Conservation (phyloP, 2,888 invertebrate genomes). For the Yponomeuta malinellus region DNA sequence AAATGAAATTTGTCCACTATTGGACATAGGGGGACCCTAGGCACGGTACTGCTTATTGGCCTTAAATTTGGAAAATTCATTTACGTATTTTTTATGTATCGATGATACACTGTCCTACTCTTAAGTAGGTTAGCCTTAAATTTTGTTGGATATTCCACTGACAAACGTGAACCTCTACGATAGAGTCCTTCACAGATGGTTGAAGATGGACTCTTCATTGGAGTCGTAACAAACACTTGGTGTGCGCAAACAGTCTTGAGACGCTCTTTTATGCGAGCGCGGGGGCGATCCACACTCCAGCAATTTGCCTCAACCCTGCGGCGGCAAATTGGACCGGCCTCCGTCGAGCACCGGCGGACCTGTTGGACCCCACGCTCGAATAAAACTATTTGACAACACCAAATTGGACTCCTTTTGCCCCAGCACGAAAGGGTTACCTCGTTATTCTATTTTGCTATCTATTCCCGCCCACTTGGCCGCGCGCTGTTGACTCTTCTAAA, state of each 20-base stretch:
- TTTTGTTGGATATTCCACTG: too few species aligned
- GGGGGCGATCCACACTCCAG: not conserved
- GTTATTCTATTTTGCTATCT: conserved; percentile 11
- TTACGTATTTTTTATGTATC: too few species aligned
- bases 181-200: too few species aligned
- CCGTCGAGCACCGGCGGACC: conserved; percentile 2
- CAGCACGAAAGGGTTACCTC: conserved; percentile 9
- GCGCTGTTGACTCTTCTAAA: not conserved
- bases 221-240: not conserved
- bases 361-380: conserved; percentile 11
- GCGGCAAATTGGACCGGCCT: not conserved
- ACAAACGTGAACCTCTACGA: too few species aligned
- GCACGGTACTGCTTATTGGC: too few species aligned
- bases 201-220: too few species aligned
- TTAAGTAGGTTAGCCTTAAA: too few species aligned
- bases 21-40: too few species aligned
- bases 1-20: too few species aligned
- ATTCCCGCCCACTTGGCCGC: not conserved
- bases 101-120: too few species aligned
- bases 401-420: conserved; percentile 12
- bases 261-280: not conserved
- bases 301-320: not conserved
- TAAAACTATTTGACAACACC: conserved; percentile 14
- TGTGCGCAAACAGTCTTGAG: not conserved
- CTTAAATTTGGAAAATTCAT: too few species aligned